phyloP scores from a whole-genome alignment of 2,888 invertebrate genomes.

The Tanypteryx hageni region DNA sequence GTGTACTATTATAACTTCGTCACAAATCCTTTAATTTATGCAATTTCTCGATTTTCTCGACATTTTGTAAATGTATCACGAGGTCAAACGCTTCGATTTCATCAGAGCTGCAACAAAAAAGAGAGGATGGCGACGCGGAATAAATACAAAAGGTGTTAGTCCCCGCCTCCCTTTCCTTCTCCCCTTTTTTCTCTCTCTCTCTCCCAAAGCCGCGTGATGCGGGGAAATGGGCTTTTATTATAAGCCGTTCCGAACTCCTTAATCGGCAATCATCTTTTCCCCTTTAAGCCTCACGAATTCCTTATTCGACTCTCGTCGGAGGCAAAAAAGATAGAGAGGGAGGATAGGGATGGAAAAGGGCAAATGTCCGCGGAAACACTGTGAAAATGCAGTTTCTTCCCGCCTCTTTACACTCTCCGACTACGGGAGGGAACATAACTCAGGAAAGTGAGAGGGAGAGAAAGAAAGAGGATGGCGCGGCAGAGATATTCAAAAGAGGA shows the following conservation, averaged over 20 bases:
- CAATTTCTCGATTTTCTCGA: neutral
- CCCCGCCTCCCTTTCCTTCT: no score
- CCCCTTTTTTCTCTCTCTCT: neutral
- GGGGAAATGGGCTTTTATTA: neutral
- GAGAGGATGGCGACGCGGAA: no score
- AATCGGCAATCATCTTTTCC: conserved; percentile 19
- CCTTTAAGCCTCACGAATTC: conserved; percentile 1
- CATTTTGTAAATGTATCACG: neutral
- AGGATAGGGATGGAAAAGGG: neutral
- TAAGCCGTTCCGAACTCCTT: conserved; percentile 7
- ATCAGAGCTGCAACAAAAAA: no score
- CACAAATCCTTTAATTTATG: no score
- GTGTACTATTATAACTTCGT: no score
- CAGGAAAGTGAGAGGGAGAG: conserved; percentile 13
- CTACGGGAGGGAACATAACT: conserved; percentile 30
- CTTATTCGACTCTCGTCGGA: conserved; percentile 6
- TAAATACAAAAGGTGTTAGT: no score
- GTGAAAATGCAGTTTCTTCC: conserved; percentile 21
- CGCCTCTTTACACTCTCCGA: conserved; percentile 53
- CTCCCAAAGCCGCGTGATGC: neutral
- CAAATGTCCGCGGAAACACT: conserved; percentile 19
- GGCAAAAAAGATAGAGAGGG: neutral
- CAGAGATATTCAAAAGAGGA: neutral
- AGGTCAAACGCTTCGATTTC: neutral
- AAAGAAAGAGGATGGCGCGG: neutral